phyloP scores from a whole-genome alignment of 2,113 vertebrate genomes.

The Oenanthe melanoleuca region DNA sequence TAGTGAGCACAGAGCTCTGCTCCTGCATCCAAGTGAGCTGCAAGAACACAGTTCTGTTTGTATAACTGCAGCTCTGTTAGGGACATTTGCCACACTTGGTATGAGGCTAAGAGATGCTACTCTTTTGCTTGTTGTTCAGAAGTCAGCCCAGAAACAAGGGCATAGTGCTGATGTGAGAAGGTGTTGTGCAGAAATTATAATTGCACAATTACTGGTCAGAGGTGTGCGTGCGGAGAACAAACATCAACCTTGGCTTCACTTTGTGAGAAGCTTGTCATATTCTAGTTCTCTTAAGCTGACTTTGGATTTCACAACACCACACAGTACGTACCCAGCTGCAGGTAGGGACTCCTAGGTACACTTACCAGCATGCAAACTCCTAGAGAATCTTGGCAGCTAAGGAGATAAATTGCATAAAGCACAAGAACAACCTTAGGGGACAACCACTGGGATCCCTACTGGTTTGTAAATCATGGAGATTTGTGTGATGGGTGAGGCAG shows the following conservation, averaged over 20 bases:
- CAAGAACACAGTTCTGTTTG: neutral
- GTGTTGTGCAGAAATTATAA: neutral
- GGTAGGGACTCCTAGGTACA: neutral
- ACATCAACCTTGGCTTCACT: neutral
- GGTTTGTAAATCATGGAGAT: neutral
- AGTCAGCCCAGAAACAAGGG: neutral
- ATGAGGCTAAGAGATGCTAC: neutral
- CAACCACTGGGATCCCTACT: neutral
- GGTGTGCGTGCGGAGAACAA: rapidly evolving
- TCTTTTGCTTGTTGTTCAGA: neutral
- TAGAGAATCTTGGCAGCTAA: rapidly evolving
- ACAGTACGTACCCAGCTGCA: neutral
- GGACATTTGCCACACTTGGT: neutral
- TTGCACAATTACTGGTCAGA: neutral
- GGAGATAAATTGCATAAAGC: neutral
- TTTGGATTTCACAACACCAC: neutral
- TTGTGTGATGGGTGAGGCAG: neutral
- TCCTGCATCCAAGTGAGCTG: neutral
- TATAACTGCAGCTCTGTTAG: rapidly evolving
- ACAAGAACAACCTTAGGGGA: neutral
- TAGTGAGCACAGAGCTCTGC: neutral
- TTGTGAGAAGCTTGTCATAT: neutral
- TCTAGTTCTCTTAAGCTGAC: neutral
- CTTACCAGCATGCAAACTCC: neutral
- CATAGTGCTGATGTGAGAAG: neutral